These are phyloP conservation scores for Aramus guarauna DNA, from an alignment of 2,113 vertebrate species.

Conservation along the genomic window DNA sequence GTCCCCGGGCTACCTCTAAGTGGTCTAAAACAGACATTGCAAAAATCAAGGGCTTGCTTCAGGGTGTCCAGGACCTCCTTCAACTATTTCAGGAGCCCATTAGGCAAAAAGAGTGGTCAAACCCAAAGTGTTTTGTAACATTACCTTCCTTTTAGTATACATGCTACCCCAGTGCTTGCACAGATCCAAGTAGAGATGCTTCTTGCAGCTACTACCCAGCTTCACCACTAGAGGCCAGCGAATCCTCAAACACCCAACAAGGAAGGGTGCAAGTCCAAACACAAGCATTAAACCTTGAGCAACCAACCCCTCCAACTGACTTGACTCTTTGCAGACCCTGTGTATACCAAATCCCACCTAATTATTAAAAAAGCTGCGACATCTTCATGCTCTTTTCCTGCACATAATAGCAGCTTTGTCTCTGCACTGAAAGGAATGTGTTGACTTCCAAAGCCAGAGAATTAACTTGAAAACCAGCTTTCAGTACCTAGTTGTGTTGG, in stretches of 20 bases:
- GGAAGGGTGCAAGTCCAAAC: background rate
- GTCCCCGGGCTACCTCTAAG: too few species aligned
- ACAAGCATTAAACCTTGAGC: fast-evolving
- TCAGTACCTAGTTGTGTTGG: background rate
- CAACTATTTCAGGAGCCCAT: background rate
- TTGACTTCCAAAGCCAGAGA: background rate
- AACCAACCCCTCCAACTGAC: background rate
- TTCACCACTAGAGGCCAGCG: constrained; percentile 72
- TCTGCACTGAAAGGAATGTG: fast-evolving
- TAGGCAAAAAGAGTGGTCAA: background rate
- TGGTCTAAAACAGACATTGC: background rate
- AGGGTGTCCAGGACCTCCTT: background rate
- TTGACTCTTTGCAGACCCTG: background rate
- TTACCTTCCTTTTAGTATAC: background rate
- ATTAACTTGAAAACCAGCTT: background rate
- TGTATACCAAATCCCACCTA: background rate
- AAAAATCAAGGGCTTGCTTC: background rate
- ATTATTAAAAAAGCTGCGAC: background rate
- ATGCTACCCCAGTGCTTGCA: fast-evolving
- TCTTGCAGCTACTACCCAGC: background rate
- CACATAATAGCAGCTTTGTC: background rate
- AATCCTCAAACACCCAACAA: constrained; percentile 44
- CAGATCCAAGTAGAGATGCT: background rate
- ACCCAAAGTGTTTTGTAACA: background rate
- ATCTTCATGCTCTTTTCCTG: background rate